Conservation (phyloP, 2,888 invertebrate genomes). For the Lasioglossum vierecki region DNA sequence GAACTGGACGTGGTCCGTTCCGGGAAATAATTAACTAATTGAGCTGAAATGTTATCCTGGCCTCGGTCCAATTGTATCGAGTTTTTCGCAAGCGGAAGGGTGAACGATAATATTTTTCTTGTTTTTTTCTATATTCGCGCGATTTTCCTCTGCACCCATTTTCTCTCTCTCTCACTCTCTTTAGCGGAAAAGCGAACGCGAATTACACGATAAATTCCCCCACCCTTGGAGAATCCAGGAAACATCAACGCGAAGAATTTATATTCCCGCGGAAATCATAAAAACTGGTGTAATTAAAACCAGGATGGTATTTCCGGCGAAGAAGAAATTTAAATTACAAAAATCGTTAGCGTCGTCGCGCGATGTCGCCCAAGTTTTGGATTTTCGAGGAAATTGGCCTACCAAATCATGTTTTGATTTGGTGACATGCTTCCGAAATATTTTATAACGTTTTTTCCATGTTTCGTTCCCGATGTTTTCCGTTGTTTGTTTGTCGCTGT, state of each 20-base stretch:
- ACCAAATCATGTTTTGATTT: too few species aligned
- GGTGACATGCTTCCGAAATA: too few species aligned
- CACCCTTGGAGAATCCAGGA: not conserved
- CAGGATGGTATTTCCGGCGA: not conserved
- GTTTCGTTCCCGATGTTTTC: too few species aligned
- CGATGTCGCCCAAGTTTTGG: not conserved
- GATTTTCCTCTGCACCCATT: not conserved
- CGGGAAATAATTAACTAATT: slow-evolving; percentile 29
- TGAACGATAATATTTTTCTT: not conserved
- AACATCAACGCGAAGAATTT: slow-evolving; percentile 1
- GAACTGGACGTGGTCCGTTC: not conserved
- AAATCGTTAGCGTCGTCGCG: not conserved
- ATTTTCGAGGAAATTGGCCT: not conserved
- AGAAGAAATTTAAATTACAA: not conserved
- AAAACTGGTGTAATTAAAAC: slow-evolving; percentile 10
- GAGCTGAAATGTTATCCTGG: slow-evolving; percentile 20
- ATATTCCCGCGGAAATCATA: not conserved
- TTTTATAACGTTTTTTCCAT: too few species aligned
- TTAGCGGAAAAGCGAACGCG: not conserved
- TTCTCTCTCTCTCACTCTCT: too few species aligned
- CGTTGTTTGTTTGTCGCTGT: too few species aligned
- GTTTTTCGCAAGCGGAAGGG: not conserved
- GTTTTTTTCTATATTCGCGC: not conserved
- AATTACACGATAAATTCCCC: slow-evolving; percentile 5
- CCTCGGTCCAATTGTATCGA: slow-evolving; percentile 16